Evolutionary conservation across 1,140 invertebrate species (phyloP).

Genomic region (Megalopta genalis): DNA sequence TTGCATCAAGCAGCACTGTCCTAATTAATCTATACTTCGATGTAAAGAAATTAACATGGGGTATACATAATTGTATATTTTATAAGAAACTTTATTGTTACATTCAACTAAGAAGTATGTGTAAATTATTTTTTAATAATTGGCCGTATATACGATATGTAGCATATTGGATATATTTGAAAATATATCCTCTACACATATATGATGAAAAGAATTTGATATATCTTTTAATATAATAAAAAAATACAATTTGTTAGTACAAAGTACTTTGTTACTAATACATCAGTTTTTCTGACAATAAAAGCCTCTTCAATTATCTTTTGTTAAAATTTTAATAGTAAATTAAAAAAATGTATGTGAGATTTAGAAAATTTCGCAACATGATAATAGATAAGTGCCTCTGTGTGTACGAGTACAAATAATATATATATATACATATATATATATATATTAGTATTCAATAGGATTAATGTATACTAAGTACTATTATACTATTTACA

Average conservation of each 20-base stretch:
- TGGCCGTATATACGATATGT: background rate
- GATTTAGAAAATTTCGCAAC: background rate
- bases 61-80: constrained; percentile 5
- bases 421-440: constrained; percentile 17
- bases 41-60: background rate
- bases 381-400: constrained; percentile 25
- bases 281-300: constrained; percentile 12
- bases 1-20: background rate
- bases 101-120: background rate
- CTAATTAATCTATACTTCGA: background rate
- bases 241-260: constrained; percentile 10
- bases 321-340: background rate
- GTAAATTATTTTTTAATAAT: constrained; percentile 15
- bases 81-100: constrained; percentile 12
- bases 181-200: constrained; percentile 1
- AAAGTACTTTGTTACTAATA: background rate
- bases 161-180: background rate
- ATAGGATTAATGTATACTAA: background rate
- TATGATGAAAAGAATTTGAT: constrained; percentile 8
- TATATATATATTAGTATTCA: constrained; percentile 7
- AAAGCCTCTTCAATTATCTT: constrained; percentile 1
- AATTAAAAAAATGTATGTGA: background rate
- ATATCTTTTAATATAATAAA: constrained; percentile 5
- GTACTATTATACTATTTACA: background rate
- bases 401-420: background rate